phyloP scores from a whole-genome alignment of 2,113 vertebrate species.

The Brachyhypopomus gauderio region DNA sequence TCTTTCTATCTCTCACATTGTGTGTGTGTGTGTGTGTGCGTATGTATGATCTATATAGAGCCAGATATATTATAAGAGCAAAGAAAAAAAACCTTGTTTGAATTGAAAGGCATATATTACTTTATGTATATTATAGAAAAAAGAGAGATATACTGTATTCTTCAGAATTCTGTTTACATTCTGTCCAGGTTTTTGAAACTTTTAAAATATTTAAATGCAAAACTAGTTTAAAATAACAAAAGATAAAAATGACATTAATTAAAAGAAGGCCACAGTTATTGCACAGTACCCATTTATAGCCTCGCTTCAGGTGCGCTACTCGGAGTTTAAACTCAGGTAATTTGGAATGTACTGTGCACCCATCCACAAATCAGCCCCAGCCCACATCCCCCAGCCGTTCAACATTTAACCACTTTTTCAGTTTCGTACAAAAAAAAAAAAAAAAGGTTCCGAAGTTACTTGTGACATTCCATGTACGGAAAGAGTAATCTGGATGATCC shows the following conservation, averaged over 20 bases:
- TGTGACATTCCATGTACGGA: conserved; percentile 80
- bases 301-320: conserved; percentile 92
- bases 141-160: conserved; percentile 74
- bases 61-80: conserved; percentile 62
- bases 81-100: conserved; percentile 75
- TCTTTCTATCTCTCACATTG: too few relatives aligned
- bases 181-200: conserved; percentile 81
- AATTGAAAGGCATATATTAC: conserved; percentile 85
- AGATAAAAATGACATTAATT: conserved; percentile 2
- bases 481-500: conserved; percentile 66
- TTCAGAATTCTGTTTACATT: conserved; percentile 90
- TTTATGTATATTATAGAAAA: conserved; percentile 78
- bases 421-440: conserved; percentile 26
- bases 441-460: conserved; percentile 70
- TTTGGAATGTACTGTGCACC: conserved; percentile 84
- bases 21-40: conserved; percentile 49
- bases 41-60: conserved; percentile 60
- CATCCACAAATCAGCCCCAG: conserved; percentile 72
- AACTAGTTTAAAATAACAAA: conserved; percentile 61
- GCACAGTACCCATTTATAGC: conserved; percentile 84
- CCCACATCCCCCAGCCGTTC: conserved; percentile 18
- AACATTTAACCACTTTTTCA: conserved; percentile 15
- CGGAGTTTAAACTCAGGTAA: conserved; percentile 97
- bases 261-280: conserved; percentile 76
- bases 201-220: conserved; percentile 80